Evolutionary conservation across 2,888 invertebrate species (phyloP).

Genomic region (Sphaeridia pumilis): DNA sequence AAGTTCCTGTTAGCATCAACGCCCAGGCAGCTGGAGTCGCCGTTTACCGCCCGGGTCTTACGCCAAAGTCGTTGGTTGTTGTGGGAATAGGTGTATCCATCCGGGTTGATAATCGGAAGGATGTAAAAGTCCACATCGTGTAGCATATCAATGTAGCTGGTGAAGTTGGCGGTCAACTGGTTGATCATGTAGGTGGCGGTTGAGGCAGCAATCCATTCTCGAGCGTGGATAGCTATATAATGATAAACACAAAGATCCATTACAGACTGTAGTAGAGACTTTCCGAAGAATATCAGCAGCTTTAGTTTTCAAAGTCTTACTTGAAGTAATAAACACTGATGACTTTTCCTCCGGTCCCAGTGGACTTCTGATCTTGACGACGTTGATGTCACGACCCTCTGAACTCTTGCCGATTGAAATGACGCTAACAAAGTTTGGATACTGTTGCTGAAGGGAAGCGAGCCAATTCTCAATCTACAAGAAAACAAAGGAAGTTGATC

Average conservation of each 20-base stretch:
- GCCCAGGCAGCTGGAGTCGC: conserved; percentile 6
- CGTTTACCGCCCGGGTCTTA: conserved; percentile 52
- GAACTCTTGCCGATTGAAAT: conserved; percentile 15
- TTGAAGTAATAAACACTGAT: conserved; percentile 18
- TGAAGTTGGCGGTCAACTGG: conserved; percentile 36
- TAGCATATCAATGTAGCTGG: conserved; percentile 34
- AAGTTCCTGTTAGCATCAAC: conserved; percentile 14
- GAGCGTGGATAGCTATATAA: conserved; percentile 57
- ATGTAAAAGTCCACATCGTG: conserved; percentile 53
- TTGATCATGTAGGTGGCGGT: conserved; percentile 37
- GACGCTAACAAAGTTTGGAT: not conserved
- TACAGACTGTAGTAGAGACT: too few species aligned
- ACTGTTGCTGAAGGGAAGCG: not conserved
- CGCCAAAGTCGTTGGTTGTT: conserved; percentile 52
- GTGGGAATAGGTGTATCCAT: conserved; percentile 46
- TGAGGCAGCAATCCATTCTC: conserved; percentile 51
- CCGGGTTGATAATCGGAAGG: conserved; percentile 64
- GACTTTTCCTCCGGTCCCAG: conserved; percentile 10
- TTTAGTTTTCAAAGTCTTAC: too few species aligned
- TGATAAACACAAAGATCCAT: not conserved
- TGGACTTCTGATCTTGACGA: conserved; percentile 16
- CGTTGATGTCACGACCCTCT: conserved; percentile 13
- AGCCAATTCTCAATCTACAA: conserved; percentile 12
- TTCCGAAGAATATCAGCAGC: too few species aligned
- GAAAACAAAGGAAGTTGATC: too few species aligned